Evolutionary conservation across 1,140 invertebrate genomes (phyloP), one percentile per base, ranked within the genome.

Genomic region (Zophobas atratus): DNA sequence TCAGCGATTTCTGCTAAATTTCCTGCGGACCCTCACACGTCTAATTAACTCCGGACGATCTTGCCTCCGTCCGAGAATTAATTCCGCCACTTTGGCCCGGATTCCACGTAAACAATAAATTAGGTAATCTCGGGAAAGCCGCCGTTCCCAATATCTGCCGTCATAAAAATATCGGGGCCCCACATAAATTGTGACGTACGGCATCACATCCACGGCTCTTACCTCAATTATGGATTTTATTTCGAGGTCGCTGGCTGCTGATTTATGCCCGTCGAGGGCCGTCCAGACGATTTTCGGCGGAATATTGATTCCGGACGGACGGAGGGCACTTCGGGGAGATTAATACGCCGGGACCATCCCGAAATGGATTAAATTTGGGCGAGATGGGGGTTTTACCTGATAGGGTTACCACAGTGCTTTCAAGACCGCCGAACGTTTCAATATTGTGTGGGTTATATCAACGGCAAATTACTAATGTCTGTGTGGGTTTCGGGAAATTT

Each of bases 141-240:
- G 60, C 41, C 60, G 60, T 67, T 67, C 60, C 60, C 60, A 67
- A 67, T 67, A 67, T 67, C 60, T 67, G n/a, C 8, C 60, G 39
- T 67, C 60, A 67, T 67, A 67, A 67, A 67, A 67, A 67, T 67
- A 67, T 67, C 60, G 39, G 57, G 60, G 60, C 60, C 39, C 20
- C 60, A 67, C 60, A 67, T 67, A 67, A 67, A 67, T 67, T 43
- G 60, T 67, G 60, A 67, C 60, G 43, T 67, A 67, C 60, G 60
- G 60, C 43, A 67, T 67, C 43, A 67, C 60, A 43, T 67, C 60
- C 39, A 67, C 39, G 60, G 60, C 60, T 67, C 39, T 67, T 67
- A 67, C 60, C 60, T 67, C 60, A 67, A 67, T 67, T 67, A 67
- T 67, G 60, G 60, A 67, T 67, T 67, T 67, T 67, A 67, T 43